Percentiles rank a stretch among this genome's conserved stretches.
These are phyloP conservation scores for Antennarius maculatus DNA, from an alignment of 2,797 vertebrate genomes.

Conservation along the genomic window DNA sequence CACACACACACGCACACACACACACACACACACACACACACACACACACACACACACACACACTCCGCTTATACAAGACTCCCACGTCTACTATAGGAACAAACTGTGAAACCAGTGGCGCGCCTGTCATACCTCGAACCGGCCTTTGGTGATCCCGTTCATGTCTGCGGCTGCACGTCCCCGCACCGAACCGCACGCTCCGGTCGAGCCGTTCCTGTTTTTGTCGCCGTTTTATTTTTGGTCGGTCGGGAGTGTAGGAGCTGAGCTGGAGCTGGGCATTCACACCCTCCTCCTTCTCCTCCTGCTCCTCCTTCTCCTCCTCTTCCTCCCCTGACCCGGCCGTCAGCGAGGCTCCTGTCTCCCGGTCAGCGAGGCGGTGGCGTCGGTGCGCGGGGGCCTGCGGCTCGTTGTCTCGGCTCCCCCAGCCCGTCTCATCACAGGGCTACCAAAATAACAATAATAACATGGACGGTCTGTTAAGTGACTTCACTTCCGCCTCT, in stretches of 20 bases:
- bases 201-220: conserved; percentile 69
- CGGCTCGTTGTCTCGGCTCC: conserved; percentile 68
- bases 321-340: conserved; percentile 52
- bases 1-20: no score
- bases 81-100: conserved; percentile 52
- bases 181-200: conserved; percentile 55
- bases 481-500: conserved; percentile 88
- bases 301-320: conserved; percentile 16
- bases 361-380: conserved; percentile 61
- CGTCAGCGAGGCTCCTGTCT: conserved; percentile 73
- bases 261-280: conserved; percentile 70
- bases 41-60: conserved; percentile 42
- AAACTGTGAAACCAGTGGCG: conserved; percentile 50
- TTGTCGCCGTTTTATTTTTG: conserved; percentile 70
- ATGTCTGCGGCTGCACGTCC: conserved; percentile 80
- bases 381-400: conserved; percentile 67
- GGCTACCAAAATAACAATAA: conserved; percentile 88
- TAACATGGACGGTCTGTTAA: conserved; percentile 87
- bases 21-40: not conserved
- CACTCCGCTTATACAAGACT: conserved; percentile 56
- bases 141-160: conserved; percentile 87
- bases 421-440: conserved; percentile 81
- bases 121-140: conserved; percentile 84
- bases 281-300: conserved; percentile 50
- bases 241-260: conserved; percentile 58